Evolutionary conservation across 2,888 invertebrate genomes (phyloP), one percentile per base, ranked within the genome.

Genomic region (Parascotia fuliginaria): DNA sequence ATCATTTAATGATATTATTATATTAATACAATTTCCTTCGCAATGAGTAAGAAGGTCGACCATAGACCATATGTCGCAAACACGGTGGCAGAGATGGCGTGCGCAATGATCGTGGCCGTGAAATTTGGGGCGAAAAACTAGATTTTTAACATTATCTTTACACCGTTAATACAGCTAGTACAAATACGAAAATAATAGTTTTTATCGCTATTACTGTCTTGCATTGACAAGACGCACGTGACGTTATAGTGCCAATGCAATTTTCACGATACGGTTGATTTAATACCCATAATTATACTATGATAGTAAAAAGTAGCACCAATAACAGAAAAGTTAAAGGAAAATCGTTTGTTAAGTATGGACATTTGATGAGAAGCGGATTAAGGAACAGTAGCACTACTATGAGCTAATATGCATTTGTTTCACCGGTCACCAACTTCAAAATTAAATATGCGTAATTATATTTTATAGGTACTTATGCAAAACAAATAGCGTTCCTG

Each of bases 41-140:
- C 50, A 43, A 41, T 62, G 70, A 43, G n/a, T 61, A 74, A 62
- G 52, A 58, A 65, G 75, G 71, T 60, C 73, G 59, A 3, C 24
- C 7, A 24, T 38, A 39, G 53, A 43, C 19, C 31, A 56, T 43
- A 46, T 63, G 56, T 60, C 49, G 40, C 46, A 19, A n/a, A n/a
- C n/a, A n/a, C n/a, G n/a, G 58, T 60, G 47, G 40, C 46, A 15
- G 47, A 60, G 38, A 51, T 56, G 49, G 43, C 53, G 62, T 42
- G 52, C 39, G 55, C 48, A 43, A 63, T 53, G 62, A 78, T 74
- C 65, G 58, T 70, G 70, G 66, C 82, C 84, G 82, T 83, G 83
- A 86, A 83, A 84, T 80, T 83, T 68, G 69, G 83, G 72, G 69
- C 84, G 54, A 77, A 81, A 79, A 83, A 77, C 85, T 84, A 81